Conservation (phyloP, 2,797 vertebrate species). For the Ptychadena robeensis region DNA sequence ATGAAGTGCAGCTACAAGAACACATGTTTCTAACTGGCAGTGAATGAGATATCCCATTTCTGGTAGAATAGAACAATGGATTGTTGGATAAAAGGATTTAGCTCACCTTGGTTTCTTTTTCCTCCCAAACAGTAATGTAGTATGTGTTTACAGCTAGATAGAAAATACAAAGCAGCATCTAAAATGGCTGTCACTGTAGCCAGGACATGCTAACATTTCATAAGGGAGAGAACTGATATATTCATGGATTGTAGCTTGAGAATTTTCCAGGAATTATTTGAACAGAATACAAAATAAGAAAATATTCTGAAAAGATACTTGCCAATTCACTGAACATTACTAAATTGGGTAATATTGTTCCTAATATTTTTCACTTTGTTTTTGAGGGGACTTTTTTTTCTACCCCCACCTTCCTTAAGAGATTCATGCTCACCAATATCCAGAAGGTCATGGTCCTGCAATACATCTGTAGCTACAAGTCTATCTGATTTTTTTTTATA, state of each 20-base stretch:
- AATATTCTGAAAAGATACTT: background rate
- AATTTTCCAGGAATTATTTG: background rate
- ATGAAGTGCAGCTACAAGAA: conserved; percentile 42
- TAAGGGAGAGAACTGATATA: too few species aligned
- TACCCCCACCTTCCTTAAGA: too few species aligned
- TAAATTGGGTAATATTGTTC: background rate
- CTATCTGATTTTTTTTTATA: too few species aligned
- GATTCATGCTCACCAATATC: too few species aligned
- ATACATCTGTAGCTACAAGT: too few species aligned
- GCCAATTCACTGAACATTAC: background rate
- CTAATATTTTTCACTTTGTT: background rate
- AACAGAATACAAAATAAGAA: background rate
- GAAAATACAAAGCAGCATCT: background rate
- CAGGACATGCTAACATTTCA: background rate
- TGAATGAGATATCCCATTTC: background rate
- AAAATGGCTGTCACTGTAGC: background rate
- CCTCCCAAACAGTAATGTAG: background rate
- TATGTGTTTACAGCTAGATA: background rate
- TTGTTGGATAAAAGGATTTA: conserved; percentile 4
- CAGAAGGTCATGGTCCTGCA: too few species aligned
- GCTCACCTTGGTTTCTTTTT: background rate
- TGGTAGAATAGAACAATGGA: conserved; percentile 5
- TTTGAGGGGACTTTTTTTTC: background rate
- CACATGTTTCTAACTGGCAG: conserved; percentile 28
- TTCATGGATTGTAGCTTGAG: background rate